These are phyloP conservation scores for Coenonympha glycerion DNA, from an alignment of 2,888 invertebrate genomes.

Conservation along the genomic window DNA sequence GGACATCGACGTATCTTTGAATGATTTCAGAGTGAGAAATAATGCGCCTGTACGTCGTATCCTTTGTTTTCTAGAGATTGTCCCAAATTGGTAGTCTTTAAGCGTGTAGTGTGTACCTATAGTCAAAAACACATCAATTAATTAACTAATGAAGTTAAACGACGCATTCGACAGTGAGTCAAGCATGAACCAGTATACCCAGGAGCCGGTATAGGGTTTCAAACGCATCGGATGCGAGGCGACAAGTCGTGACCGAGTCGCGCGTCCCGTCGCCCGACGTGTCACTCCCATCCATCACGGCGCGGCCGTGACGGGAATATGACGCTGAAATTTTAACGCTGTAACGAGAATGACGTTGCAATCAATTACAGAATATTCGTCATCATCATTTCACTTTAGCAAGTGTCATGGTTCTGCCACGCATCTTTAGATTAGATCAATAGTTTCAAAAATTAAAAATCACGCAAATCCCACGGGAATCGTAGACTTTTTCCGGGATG, in stretches of 20 bases:
- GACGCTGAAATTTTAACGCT: slow-evolving; percentile 21
- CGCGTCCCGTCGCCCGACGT: slow-evolving; percentile 28
- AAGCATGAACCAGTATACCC: slow-evolving; percentile 5
- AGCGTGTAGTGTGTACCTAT: neutral
- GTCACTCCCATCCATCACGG: slow-evolving; percentile 45
- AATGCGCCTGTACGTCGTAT: too few relatives aligned
- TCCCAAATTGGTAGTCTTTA: too few relatives aligned
- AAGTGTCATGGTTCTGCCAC: too few relatives aligned
- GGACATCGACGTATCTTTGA: too few relatives aligned
- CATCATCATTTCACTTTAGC: too few relatives aligned
- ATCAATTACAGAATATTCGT: neutral
- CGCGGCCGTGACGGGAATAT: slow-evolving; percentile 43
- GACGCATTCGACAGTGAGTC: slow-evolving; percentile 31
- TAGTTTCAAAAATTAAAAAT: too few relatives aligned
- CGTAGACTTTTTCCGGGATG: too few relatives aligned
- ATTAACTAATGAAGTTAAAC: slow-evolving; percentile 31
- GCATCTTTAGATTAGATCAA: too few relatives aligned
- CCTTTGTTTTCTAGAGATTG: too few relatives aligned
- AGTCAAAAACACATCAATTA: neutral
- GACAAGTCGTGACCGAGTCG: slow-evolving; percentile 64
- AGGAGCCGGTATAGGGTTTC: slow-evolving; percentile 45
- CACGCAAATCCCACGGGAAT: too few relatives aligned
- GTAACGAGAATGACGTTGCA: slow-evolving; percentile 4
- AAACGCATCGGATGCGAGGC: slow-evolving; percentile 51
- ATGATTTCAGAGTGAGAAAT: too few relatives aligned